These are phyloP conservation scores for Hartigia nigra DNA, from an alignment of 2,888 invertebrate genomes.

Conservation along the genomic window DNA sequence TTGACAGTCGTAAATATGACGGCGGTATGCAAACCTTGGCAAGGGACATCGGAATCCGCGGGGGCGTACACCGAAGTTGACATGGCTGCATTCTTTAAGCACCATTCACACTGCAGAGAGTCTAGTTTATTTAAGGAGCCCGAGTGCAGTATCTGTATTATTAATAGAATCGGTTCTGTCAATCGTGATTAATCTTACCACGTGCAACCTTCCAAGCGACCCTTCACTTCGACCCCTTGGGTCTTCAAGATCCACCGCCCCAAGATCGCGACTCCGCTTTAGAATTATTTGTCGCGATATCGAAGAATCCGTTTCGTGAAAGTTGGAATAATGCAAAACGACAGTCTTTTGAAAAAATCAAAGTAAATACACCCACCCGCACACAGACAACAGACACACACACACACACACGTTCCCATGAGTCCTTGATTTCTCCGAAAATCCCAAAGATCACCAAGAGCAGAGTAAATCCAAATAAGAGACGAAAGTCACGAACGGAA, in stretches of 20 bases:
- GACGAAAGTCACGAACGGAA: not conserved
- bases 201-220: too few relatives aligned
- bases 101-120: constrained; percentile 3
- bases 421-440: not conserved
- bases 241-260: too few relatives aligned
- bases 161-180: not conserved
- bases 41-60: not conserved
- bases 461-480: not conserved
- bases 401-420: not conserved
- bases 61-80: not conserved
- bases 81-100: not conserved
- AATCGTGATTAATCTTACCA: not conserved
- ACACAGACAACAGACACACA: not conserved
- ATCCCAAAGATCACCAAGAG: not conserved
- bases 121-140: not conserved
- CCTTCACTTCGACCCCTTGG: not conserved
- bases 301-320: not conserved
- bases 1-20: not conserved
- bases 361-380: not conserved
- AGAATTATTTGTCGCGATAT: not conserved
- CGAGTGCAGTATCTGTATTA: not conserved
- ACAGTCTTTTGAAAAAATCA: not conserved
- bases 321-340: not conserved
- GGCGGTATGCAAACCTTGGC: constrained; percentile 6
- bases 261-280: not conserved